These are phyloP conservation scores for Mamestra configurata DNA, from an alignment of 1,140 invertebrate genomes.

Conservation along the genomic window DNA sequence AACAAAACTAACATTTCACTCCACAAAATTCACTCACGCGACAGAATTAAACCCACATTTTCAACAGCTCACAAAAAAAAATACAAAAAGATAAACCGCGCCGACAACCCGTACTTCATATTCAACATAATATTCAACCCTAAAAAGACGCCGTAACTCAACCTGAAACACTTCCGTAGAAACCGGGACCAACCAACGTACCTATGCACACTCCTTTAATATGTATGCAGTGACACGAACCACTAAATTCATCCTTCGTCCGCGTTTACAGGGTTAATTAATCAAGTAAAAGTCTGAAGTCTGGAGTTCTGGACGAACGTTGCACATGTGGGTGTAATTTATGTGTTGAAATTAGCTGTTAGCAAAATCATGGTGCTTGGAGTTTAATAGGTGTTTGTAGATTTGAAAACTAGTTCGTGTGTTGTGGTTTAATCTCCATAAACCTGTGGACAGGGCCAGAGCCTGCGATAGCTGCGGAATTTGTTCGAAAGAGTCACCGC, in stretches of 20 bases:
- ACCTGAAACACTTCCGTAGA: conserved; percentile 6
- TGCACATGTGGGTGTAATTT: conserved; percentile 39
- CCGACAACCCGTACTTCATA: conserved; percentile 1
- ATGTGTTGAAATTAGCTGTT: conserved; percentile 35
- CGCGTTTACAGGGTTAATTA: conserved; percentile 50
- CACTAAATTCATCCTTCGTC: conserved; percentile 34
- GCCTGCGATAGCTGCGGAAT: too few relatives aligned
- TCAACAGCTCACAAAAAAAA: not conserved
- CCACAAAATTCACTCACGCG: not conserved
- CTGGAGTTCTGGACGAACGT: conserved; percentile 7
- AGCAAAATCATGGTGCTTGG: not conserved
- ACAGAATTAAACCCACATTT: not conserved
- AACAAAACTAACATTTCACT: not conserved
- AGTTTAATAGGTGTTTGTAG: not conserved
- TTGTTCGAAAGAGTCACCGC: too few relatives aligned
- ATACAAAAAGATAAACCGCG: conserved; percentile 10
- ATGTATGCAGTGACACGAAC: conserved; percentile 47
- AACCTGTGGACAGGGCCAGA: too few relatives aligned
- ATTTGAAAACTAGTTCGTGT: not conserved
- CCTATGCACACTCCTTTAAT: conserved; percentile 46
- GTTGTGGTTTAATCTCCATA: too few relatives aligned
- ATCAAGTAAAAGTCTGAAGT: conserved; percentile 41
- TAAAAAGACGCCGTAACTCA: conserved; percentile 38
- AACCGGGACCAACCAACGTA: conserved; percentile 30
- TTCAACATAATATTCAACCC: conserved; percentile 25